A percentile compares a stretch with the other conserved stretches of the same genome.
These are phyloP conservation scores for Catharus bicknelli DNA, from an alignment of 2,113 vertebrate species.

Conservation along the genomic window DNA sequence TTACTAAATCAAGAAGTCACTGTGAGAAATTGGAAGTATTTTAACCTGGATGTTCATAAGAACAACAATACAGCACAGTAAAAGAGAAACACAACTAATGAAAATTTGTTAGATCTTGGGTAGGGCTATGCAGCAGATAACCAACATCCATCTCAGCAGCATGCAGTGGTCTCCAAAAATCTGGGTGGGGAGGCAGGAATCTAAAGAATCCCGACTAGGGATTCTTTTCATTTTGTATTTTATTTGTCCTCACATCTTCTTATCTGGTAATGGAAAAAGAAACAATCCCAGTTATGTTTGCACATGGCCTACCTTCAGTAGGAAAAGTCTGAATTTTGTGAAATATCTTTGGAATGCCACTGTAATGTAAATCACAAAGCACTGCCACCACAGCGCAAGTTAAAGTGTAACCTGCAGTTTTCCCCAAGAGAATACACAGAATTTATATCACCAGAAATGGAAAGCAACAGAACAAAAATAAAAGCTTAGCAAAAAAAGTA, in stretches of 20 bases:
- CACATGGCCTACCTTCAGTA: neutral
- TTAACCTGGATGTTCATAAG: neutral
- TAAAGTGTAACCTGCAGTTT: neutral
- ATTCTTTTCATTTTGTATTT: neutral
- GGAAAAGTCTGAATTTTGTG: neutral
- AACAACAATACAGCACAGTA: neutral
- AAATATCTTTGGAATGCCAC: neutral
- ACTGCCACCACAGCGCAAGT: neutral
- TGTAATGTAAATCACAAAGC: neutral
- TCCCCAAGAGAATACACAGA: neutral
- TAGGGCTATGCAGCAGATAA: neutral
- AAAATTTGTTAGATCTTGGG: neutral
- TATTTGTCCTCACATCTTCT: neutral
- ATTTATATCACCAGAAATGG: neutral
- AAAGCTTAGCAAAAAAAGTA: neutral
- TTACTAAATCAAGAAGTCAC: neutral
- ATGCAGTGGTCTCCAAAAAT: neutral
- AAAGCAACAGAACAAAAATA: conserved; percentile 5
- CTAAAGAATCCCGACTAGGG: neutral
- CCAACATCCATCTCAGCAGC: neutral
- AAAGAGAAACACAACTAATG: neutral
- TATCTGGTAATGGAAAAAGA: conserved; percentile 4
- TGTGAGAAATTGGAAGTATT: neutral
- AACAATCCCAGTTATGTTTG: neutral
- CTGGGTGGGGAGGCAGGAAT: conserved; percentile 44